Base-by-base conservation (phyloP, 2,888 invertebrate species). In the Pollenia amentaria region DNA sequence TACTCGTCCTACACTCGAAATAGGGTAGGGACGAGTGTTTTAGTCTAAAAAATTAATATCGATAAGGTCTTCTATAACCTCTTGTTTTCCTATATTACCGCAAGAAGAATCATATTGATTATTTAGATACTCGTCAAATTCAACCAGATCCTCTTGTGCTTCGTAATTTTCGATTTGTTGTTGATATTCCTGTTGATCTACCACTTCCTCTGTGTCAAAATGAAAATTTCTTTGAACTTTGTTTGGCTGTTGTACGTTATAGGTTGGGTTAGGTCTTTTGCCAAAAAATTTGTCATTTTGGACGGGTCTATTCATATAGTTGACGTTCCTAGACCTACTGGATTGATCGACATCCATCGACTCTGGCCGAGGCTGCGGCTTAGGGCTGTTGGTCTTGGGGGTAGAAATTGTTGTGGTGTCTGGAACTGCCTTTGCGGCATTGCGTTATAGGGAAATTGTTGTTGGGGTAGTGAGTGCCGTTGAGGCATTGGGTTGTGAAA, bases 1-100 rank as follows among this genome's bases (percentile, higher is more conserved):
- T 42, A 64, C 11, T 18, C 42, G 44, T 42, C 44, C 44, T 64
- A 64, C 64, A 64, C 42, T 64, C 64, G 44, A 64, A 42, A 11
- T 64, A 64, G 16, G 40, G 44, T 8, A 38, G 38, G 29, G 38
- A 60, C 12, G 29, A 3, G 11, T 60, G 29, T 38, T 38, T 38
- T 38, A 2, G 12, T 60, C 60, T 60, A 60, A 60, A 60, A 60
- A 60, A 60, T 60, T 29, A 60, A 60, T 60, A n/a, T 29, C n/a
- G 2, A 21, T 21, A 21, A 21, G 21, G 21, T 21, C 21, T 21
- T 21, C 21, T 21, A 21, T 2, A 21, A 21, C 21, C 21, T 21
- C 21, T 21, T 21, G 21, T 21, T 21, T 21, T 21, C 2, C 21
- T 21, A 21, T 21, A 21, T 21, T 21, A 21, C 21, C 21, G 2